Evolutionary conservation across 2,113 vertebrate species (phyloP).

Genomic region (Chaetodon trifascialis): DNA sequence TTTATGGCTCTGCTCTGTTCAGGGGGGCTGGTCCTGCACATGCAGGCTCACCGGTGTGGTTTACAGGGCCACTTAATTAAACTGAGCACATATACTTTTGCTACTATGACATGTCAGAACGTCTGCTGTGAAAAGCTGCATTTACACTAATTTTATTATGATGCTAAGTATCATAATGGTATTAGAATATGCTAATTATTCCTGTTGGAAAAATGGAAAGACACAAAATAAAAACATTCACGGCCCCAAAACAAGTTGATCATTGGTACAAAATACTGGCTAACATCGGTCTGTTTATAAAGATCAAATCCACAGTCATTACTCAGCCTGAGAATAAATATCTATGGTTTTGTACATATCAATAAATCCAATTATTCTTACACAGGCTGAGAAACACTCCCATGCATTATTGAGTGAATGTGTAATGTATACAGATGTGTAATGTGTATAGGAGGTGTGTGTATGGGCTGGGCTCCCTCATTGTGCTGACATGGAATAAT

Average conservation of each 20-base stretch:
- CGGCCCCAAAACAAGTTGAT: neutral
- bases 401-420: constrained; percentile 4
- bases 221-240: neutral
- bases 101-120: neutral
- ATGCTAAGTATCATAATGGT: neutral
- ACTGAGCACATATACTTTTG: too few species aligned
- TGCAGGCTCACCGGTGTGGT: neutral
- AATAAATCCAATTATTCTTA: neutral
- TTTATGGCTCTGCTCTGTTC: neutral
- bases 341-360: too few species aligned
- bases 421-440: too few species aligned
- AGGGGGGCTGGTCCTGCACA: neutral
- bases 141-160: neutral
- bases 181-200: neutral
- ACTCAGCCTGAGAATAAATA: too few species aligned
- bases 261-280: too few species aligned
- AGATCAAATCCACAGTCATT: too few species aligned
- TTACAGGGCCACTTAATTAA: neutral
- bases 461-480: too few species aligned
- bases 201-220: neutral
- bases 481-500: too few species aligned
- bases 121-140: neutral
- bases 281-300: too few species aligned
- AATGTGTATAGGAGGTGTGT: too few species aligned
- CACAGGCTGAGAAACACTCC: constrained; percentile 14